A percentile compares a stretch with the other conserved stretches of the same genome.
phyloP scores from a whole-genome alignment of 1,140 invertebrate genomes.

The Hormaphis cornu region DNA sequence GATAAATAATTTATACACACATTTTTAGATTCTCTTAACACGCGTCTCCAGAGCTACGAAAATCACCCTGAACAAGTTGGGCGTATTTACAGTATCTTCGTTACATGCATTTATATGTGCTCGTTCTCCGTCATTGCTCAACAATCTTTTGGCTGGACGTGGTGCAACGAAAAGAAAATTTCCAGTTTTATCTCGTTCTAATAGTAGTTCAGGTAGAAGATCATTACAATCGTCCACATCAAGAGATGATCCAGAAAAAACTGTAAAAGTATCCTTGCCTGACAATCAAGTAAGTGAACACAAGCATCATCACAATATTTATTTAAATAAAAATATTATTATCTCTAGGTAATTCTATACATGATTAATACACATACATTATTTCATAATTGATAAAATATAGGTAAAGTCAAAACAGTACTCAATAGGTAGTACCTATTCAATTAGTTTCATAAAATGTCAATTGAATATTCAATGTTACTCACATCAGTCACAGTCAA shows the following conservation, averaged over 20 bases:
- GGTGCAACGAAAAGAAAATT: conserved; percentile 78
- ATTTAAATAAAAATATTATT: too few relatives aligned
- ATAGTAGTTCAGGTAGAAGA: conserved; percentile 70
- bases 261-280: conserved; percentile 79
- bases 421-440: too few relatives aligned
- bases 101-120: conserved; percentile 97
- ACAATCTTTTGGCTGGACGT: conserved; percentile 80
- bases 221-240: conserved; percentile 69
- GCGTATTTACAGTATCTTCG: conserved; percentile 94
- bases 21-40: conserved; percentile 76
- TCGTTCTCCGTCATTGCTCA: conserved; percentile 79
- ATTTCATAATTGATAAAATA: too few relatives aligned
- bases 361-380: too few relatives aligned
- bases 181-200: conserved; percentile 77
- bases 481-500: too few relatives aligned
- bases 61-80: conserved; percentile 84
- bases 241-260: conserved; percentile 71
- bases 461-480: too few relatives aligned
- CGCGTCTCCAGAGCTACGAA: conserved; percentile 92
- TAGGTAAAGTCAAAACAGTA: too few relatives aligned
- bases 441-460: too few relatives aligned
- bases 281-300: conserved; percentile 59
- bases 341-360: too few relatives aligned
- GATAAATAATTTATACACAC: too few relatives aligned
- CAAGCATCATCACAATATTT: neutral